phyloP scores from a whole-genome alignment of 2,797 vertebrate genomes.

The Scyliorhinus canicula region DNA sequence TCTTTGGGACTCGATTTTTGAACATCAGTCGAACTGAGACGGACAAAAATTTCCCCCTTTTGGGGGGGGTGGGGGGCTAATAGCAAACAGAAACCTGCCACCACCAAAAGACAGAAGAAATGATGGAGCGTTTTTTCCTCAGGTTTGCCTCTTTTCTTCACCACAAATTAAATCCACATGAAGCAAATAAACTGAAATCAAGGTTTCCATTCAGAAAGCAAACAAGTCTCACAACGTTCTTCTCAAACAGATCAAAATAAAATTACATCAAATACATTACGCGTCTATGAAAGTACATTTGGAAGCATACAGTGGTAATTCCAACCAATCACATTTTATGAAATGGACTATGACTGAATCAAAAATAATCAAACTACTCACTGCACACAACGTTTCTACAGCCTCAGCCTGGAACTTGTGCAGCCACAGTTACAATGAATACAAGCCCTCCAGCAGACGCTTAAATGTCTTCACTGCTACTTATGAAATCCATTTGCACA shows the following conservation, averaged over 20 bases:
- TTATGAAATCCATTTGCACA: conserved; percentile 39
- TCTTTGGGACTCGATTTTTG: conserved; percentile 29
- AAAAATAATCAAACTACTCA: conserved; percentile 35
- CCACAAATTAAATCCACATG: neutral
- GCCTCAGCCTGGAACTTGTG: conserved; percentile 33
- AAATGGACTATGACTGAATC: conserved; percentile 1
- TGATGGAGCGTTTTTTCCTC: neutral
- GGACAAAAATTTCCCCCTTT: neutral
- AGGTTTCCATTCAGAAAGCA: neutral
- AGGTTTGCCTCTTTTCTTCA: neutral
- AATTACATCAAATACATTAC: conserved; percentile 14
- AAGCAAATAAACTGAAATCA: neutral
- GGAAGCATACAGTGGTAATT: neutral
- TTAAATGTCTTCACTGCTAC: conserved; percentile 37
- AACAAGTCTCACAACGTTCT: neutral
- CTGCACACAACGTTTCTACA: conserved; percentile 13
- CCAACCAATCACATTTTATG: neutral
- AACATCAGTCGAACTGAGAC: conserved; percentile 9
- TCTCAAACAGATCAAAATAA: neutral
- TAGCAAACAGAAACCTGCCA: conserved; percentile 10
- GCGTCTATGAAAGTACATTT: neutral
- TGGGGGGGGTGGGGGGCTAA: neutral
- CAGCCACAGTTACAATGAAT: conserved; percentile 34
- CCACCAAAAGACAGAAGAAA: neutral
- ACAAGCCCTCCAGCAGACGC: conserved; percentile 36